These are phyloP conservation scores for Heliconius himera DNA, from an alignment of 1,140 invertebrate genomes.

Conservation along the genomic window DNA sequence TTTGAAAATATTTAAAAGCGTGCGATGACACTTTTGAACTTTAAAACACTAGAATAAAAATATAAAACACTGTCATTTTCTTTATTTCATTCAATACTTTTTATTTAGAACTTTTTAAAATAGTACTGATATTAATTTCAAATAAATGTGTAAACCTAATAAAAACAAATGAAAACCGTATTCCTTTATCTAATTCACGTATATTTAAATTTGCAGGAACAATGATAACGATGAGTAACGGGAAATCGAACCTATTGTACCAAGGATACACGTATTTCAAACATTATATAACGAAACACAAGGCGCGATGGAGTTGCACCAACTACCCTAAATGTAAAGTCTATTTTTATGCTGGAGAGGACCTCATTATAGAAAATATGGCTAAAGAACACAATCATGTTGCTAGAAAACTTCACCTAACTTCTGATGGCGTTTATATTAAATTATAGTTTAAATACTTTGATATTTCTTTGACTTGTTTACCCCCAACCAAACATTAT, in stretches of 20 bases:
- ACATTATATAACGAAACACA: neutral
- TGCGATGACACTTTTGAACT: no score
- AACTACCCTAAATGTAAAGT: conserved; percentile 37
- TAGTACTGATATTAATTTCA: no score
- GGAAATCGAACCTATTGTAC: conserved; percentile 25
- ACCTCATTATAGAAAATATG: conserved; percentile 10
- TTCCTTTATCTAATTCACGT: neutral
- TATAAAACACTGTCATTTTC: conserved; percentile 5
- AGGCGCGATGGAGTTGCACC: conserved; percentile 34
- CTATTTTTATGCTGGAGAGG: conserved; percentile 8
- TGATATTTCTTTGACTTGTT: neutral
- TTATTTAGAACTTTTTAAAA: neutral
- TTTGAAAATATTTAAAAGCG: no score
- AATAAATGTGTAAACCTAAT: no score
- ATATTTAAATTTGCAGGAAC: conserved; percentile 7
- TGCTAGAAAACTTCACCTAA: neutral
- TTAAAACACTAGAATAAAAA: neutral
- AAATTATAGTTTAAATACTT: conserved; percentile 10
- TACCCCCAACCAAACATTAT: neutral
- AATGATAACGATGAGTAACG: conserved; percentile 26
- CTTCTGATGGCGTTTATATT: conserved; percentile 22
- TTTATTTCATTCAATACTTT: neutral
- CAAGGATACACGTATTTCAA: conserved; percentile 29
- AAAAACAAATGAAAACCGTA: no score
- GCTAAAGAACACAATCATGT: conserved; percentile 32